A percentile compares a stretch with the other conserved stretches of the same genome.
These are phyloP conservation scores for Eupsilia transversa DNA, from an alignment of 2,888 invertebrate genomes.

Conservation along the genomic window DNA sequence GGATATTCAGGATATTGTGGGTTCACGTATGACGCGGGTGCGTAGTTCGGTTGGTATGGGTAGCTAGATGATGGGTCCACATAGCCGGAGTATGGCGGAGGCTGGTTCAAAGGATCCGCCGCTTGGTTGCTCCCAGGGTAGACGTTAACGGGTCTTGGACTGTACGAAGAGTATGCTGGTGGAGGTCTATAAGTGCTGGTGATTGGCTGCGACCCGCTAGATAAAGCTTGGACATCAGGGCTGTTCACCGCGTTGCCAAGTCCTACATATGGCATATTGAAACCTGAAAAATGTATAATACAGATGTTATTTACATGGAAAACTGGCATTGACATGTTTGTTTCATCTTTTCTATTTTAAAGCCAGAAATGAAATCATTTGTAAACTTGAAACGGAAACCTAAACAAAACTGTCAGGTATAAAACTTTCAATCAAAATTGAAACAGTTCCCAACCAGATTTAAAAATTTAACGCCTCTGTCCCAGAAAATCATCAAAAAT, in stretches of 20 bases:
- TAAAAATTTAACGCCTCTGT: slow-evolving; percentile 25
- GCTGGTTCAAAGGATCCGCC: slow-evolving; percentile 26
- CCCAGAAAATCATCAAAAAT: slow-evolving; percentile 51
- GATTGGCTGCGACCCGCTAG: slow-evolving; percentile 5
- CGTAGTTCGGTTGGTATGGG: slow-evolving; percentile 40
- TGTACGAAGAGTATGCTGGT: slow-evolving; percentile 37
- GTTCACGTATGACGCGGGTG: slow-evolving; percentile 31
- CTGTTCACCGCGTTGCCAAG: background rate
- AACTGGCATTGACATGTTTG: background rate
- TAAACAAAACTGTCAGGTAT: background rate
- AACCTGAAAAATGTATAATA: slow-evolving; percentile 28
- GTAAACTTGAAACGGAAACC: too few species aligned
- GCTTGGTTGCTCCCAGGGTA: slow-evolving; percentile 39
- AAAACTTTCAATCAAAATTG: slow-evolving; percentile 26
- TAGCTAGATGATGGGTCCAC: slow-evolving; percentile 39
- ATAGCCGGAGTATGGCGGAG: slow-evolving; percentile 20
- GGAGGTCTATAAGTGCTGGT: slow-evolving; percentile 46
- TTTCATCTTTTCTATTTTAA: background rate
- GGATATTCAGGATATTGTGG: slow-evolving; percentile 42
- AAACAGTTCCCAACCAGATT: slow-evolving; percentile 22
- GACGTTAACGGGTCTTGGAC: slow-evolving; percentile 24
- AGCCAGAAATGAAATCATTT: background rate
- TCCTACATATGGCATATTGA: slow-evolving; percentile 6
- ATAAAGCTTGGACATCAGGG: slow-evolving; percentile 8
- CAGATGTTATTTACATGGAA: background rate